Percentiles rank a stretch among this genome's conserved stretches.
Evolutionary conservation across 2,113 vertebrate species (phyloP).

Genomic region (Cacatua alba): DNA sequence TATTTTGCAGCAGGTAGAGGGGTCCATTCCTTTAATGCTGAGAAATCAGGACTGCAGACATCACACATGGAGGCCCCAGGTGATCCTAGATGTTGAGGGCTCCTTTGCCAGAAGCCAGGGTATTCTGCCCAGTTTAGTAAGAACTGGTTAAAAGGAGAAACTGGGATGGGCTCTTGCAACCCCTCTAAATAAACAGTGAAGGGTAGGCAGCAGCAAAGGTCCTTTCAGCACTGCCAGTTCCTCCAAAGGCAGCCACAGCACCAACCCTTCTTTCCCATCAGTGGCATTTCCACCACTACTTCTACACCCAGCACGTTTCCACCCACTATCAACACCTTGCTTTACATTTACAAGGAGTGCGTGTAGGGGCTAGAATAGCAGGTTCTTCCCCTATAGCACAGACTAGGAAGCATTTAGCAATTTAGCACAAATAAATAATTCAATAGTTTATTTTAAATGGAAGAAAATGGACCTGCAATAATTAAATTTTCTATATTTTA

Average conservation of each 20-base stretch:
- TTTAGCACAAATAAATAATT: not conserved
- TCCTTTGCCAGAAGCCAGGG: not conserved
- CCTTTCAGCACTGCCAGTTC: not conserved
- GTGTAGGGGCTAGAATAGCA: not conserved
- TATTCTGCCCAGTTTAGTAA: not conserved
- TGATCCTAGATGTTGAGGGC: not conserved
- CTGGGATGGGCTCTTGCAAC: not conserved
- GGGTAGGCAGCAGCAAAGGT: not conserved
- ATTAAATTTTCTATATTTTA: not conserved
- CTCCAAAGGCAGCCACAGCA: not conserved
- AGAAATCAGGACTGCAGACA: not conserved
- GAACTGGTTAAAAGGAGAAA: not conserved
- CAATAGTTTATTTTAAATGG: slow-evolving; percentile 26
- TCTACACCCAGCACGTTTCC: rapidly evolving
- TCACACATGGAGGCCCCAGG: rapidly evolving
- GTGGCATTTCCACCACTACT: not conserved
- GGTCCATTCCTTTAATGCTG: not conserved
- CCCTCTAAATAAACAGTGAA: not conserved
- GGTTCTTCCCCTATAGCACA: not conserved
- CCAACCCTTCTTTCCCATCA: too few species aligned
- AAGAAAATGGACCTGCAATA: not conserved
- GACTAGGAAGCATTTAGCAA: not conserved
- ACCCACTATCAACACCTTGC: not conserved
- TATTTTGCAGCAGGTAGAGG: not conserved
- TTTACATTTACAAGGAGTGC: not conserved